phyloP scores from a whole-genome alignment of 2,113 vertebrate genomes.

The Addax nasomaculatus region DNA sequence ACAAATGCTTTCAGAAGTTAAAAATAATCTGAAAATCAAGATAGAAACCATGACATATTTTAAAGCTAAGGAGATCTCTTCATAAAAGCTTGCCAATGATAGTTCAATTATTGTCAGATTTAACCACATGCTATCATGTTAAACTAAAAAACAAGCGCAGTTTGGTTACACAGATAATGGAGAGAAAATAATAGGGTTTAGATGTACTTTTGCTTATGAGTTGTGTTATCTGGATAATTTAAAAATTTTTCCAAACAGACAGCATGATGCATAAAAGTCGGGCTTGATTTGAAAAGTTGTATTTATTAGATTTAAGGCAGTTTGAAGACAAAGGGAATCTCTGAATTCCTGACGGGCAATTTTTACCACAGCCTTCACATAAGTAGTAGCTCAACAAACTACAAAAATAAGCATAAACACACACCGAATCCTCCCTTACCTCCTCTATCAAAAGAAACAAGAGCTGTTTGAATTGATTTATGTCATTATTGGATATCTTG shows the following conservation, averaged over 20 bases:
- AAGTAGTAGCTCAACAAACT: not conserved
- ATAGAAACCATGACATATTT: not conserved
- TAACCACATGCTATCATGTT: not conserved
- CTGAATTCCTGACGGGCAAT: not conserved
- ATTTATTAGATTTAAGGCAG: not conserved
- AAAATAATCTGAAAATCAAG: constrained; percentile 41
- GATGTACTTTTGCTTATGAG: not conserved
- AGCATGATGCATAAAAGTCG: not conserved
- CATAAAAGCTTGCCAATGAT: not conserved
- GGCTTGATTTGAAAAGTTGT: not conserved
- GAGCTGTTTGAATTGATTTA: not conserved
- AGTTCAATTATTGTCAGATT: not conserved
- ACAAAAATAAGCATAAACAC: not conserved
- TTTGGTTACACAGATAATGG: not conserved
- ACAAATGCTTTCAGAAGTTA: constrained; percentile 25
- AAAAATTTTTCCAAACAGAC: not conserved
- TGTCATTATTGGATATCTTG: not conserved
- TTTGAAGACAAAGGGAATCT: not conserved
- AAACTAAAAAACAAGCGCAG: not conserved
- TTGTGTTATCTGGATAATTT: not conserved
- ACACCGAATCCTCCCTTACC: not conserved
- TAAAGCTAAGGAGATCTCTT: not conserved
- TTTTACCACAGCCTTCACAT: not conserved
- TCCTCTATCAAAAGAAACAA: not conserved
- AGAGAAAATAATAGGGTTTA: not conserved